A percentile compares a stretch with the other conserved stretches of the same genome.
phyloP scores from a whole-genome alignment of 2,113 vertebrate genomes.

The Microcebus griseorufus region DNA sequence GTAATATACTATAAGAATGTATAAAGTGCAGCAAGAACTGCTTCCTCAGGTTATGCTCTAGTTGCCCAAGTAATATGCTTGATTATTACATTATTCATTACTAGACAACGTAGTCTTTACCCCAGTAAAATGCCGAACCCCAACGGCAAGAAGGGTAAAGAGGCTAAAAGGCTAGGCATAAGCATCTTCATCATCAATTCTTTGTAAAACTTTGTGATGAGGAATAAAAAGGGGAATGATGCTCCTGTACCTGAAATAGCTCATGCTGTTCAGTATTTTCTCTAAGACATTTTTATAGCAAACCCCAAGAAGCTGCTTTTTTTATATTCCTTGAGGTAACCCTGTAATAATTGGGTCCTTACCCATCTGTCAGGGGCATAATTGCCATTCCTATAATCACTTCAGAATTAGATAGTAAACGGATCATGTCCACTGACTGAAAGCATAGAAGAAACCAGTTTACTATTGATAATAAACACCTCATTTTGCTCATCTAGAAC shows the following conservation, averaged over 20 bases:
- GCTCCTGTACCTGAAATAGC: neutral
- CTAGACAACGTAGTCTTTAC: neutral
- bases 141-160: neutral
- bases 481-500: neutral
- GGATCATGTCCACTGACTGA: neutral
- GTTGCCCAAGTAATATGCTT: neutral
- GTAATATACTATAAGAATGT: neutral
- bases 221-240: neutral
- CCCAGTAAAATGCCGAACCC: neutral
- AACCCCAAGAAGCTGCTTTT: neutral
- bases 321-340: slow-evolving; percentile 22
- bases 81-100: neutral
- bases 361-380: neutral
- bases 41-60: neutral
- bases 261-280: neutral
- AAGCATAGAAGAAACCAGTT: neutral
- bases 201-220: slow-evolving; percentile 28
- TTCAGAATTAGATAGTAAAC: neutral
- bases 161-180: neutral
- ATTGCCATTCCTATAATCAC: neutral
- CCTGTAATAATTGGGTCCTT: neutral
- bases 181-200: neutral
- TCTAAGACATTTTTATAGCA: slow-evolving; percentile 20
- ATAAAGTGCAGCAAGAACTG: neutral
- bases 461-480: neutral